Evolutionary conservation across 2,797 vertebrate species (phyloP).

Genomic region (Tadarida brasiliensis): DNA sequence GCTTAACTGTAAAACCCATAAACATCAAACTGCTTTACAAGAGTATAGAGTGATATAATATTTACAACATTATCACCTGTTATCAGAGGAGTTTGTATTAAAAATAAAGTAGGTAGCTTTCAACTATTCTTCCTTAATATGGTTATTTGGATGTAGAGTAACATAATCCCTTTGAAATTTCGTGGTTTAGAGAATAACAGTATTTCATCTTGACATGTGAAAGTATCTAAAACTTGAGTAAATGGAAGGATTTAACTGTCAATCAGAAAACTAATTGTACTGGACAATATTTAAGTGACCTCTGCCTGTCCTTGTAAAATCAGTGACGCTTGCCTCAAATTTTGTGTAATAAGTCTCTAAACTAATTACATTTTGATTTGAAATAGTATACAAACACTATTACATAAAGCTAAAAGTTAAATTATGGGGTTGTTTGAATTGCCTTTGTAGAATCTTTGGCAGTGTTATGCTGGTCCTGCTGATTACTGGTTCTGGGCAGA

Average conservation of each 20-base stretch:
- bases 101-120: constrained; percentile 15
- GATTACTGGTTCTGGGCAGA: constrained; percentile 77
- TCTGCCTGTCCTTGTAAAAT: constrained; percentile 44
- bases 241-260: constrained; percentile 34
- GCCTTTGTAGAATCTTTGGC: constrained; percentile 73
- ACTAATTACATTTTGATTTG: constrained; percentile 75
- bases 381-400: constrained; percentile 69
- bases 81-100: constrained; percentile 25
- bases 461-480: constrained; percentile 74
- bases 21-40: background rate
- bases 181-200: constrained; percentile 26
- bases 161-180: constrained; percentile 48
- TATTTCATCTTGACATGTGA: constrained; percentile 33
- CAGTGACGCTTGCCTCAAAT: background rate
- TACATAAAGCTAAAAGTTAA: constrained; percentile 76
- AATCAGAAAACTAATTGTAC: constrained; percentile 36
- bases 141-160: constrained; percentile 18
- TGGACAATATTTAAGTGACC: constrained; percentile 17
- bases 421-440: constrained; percentile 65
- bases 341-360: constrained; percentile 48
- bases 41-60: background rate
- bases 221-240: constrained; percentile 51
- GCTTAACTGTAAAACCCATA: background rate
- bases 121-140: background rate
- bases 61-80: background rate